Evolutionary conservation across 2,797 vertebrate genomes (phyloP).

Genomic region (Megaceryle alcyon): DNA sequence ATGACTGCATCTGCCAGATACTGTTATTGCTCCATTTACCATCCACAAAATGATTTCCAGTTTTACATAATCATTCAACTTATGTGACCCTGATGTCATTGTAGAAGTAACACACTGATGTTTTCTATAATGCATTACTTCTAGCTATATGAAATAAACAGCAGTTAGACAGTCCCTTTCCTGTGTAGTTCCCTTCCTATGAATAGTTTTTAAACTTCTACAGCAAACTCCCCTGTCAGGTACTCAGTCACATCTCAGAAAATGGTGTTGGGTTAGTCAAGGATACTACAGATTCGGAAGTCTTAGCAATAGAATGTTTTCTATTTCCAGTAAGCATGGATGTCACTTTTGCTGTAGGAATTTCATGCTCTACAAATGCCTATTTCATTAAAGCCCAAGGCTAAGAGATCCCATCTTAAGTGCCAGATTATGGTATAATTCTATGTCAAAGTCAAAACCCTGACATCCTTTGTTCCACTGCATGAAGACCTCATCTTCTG

Average conservation of each 20-base stretch:
- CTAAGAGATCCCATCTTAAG: background rate
- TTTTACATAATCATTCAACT: constrained; percentile 8
- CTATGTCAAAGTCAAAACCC: background rate
- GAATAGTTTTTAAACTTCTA: background rate
- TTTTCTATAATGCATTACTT: background rate
- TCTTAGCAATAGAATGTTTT: background rate
- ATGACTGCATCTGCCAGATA: background rate
- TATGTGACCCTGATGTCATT: background rate
- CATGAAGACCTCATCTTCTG: background rate
- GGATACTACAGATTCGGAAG: background rate
- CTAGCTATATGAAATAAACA: background rate
- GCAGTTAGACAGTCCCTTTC: background rate
- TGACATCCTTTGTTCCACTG: fast-evolving
- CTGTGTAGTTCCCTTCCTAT: background rate
- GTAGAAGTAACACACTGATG: background rate
- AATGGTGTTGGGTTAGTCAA: background rate
- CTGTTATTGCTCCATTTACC: background rate
- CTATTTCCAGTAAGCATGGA: background rate
- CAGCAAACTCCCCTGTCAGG: fast-evolving
- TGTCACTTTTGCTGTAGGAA: background rate
- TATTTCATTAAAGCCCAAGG: background rate
- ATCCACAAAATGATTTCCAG: background rate
- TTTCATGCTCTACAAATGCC: background rate
- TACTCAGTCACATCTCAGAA: background rate
- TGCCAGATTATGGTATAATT: background rate